Evolutionary conservation across 2,888 invertebrate species (phyloP).

Genomic region (Dysmachus trigonus): DNA sequence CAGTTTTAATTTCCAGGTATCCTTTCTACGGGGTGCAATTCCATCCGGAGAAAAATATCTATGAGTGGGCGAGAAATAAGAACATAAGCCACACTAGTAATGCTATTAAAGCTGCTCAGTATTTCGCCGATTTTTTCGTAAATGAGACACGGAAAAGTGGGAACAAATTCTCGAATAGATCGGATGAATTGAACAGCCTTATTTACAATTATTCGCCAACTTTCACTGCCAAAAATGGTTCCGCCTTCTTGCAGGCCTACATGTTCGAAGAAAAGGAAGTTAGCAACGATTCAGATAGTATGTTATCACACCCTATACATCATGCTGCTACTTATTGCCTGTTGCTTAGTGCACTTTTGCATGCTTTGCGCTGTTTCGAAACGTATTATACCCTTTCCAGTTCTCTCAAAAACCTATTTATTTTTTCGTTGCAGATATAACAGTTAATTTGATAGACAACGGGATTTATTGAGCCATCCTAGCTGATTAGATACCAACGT

Average conservation of each 20-base stretch:
- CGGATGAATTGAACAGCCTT: slow-evolving; percentile 67
- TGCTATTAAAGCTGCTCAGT: slow-evolving; percentile 74
- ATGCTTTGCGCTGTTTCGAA: not conserved
- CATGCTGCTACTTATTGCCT: not conserved
- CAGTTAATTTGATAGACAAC: not conserved
- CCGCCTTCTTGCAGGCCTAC: slow-evolving; percentile 76
- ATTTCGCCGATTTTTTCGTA: slow-evolving; percentile 86
- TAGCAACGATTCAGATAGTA: slow-evolving; percentile 12
- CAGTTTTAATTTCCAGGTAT: slow-evolving; percentile 64
- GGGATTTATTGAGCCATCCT: not conserved
- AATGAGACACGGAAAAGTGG: slow-evolving; percentile 75
- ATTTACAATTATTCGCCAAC: slow-evolving; percentile 79
- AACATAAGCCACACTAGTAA: slow-evolving; percentile 73
- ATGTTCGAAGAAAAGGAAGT: slow-evolving; percentile 67
- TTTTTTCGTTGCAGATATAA: not conserved
- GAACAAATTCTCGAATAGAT: slow-evolving; percentile 68
- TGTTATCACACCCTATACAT: not conserved
- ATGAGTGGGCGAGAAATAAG: slow-evolving; percentile 75
- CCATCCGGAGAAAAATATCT: slow-evolving; percentile 90
- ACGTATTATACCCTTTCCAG: not conserved
- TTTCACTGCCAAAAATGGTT: slow-evolving; percentile 72
- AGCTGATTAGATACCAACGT: not conserved
- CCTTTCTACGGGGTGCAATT: slow-evolving; percentile 91
- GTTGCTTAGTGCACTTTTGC: not conserved
- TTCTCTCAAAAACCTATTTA: not conserved